Evolutionary conservation across 2,113 vertebrate genomes (phyloP).

Genomic region (Eurystomus gularis): DNA sequence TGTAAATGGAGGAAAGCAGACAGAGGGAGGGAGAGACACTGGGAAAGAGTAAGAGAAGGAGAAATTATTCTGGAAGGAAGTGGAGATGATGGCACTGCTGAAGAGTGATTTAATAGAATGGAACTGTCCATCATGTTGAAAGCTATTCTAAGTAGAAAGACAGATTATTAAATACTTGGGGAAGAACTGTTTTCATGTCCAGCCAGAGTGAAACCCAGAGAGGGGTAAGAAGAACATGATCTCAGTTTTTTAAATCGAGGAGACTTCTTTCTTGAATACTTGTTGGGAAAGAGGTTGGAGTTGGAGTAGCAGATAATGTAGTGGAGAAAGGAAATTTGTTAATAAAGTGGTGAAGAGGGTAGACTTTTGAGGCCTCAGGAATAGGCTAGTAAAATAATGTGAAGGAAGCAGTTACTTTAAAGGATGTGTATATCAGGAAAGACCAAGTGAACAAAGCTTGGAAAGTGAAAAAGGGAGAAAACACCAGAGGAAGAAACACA

Average conservation of each 20-base stretch:
- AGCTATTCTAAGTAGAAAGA: conserved; percentile 18
- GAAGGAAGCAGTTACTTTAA: background rate
- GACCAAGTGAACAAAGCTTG: background rate
- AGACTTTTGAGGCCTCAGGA: background rate
- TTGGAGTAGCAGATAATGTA: background rate
- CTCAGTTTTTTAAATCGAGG: background rate
- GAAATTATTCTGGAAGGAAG: background rate
- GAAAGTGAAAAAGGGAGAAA: background rate
- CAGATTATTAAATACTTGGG: conserved; percentile 21
- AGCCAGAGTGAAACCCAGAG: background rate
- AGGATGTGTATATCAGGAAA: background rate
- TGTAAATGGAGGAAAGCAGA: background rate
- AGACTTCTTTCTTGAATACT: background rate
- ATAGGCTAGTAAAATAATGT: background rate
- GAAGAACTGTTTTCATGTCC: conserved; percentile 22
- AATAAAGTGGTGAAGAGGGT: background rate
- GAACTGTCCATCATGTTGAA: conserved; percentile 14
- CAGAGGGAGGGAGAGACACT: background rate
- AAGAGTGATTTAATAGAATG: background rate
- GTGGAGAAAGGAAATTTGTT: background rate
- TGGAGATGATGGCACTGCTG: background rate
- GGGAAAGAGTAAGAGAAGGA: background rate
- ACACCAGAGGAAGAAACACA: background rate
- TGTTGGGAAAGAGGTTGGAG: background rate
- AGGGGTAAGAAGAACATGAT: background rate